Base-by-base conservation (phyloP, 2,113 vertebrate species). In the Hydrolagus affinis region DNA sequence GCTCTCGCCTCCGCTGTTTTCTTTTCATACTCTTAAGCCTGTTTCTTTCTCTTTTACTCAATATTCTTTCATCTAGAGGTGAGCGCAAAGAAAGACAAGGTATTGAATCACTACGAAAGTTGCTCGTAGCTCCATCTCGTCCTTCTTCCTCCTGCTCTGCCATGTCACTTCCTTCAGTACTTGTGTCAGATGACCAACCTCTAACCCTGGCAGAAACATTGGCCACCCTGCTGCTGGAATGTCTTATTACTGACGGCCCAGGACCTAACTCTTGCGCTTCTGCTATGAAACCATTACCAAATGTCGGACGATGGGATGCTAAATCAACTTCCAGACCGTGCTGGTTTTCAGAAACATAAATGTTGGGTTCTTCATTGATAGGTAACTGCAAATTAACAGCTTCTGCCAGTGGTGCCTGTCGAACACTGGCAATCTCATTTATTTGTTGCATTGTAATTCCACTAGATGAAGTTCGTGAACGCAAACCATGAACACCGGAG, bases 21-120 rank as follows among this genome's bases (percentile, higher is more conserved):
- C 93, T 93, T 85, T 93, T 92, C 25, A 94, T 85, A 89, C 89
- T 95, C 91, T 96, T 96, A 80, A 91, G 87, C 12, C 89, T 94
- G 88, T 92, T 96, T 89, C 89, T 95, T 89, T 96, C 94, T 87
- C 90, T 93, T 86, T 94, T 96, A 87, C 72, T 94, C 62, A 91
- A 88, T 21, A 91, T 93, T 87, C 90, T 91, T 28, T 92, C 94
- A 72, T 86, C 86, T 62, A 85, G 85, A 76, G 86, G 71, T 77
- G 90, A 83, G 9, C 64, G 32, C 32, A 83, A 19, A 28, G 78
- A 62, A 66, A 32, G 0, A 4, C 62, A 66, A 11, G 78, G 78
- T 4, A 17, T 10, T 66, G 78, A 30, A 66, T 80, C 77, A 28
- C 30, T 62, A 64, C 59, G 64, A 28, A 23, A 59, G 30, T 68